Evolutionary conservation across 2,797 vertebrate species (phyloP).

Genomic region (Trematomus bernacchii): DNA sequence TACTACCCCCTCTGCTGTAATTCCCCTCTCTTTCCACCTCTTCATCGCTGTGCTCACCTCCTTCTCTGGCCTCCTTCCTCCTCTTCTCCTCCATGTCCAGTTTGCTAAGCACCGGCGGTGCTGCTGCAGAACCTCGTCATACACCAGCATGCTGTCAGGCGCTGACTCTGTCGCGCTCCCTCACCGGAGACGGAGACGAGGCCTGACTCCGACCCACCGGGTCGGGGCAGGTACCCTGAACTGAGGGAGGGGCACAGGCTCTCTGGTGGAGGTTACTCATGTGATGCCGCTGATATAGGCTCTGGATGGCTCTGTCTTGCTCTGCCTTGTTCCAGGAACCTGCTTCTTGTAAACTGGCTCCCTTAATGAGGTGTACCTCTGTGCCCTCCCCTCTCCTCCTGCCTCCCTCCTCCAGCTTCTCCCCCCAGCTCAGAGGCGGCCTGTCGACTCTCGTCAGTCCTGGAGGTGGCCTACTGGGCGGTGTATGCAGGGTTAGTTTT

Average conservation of each 20-base stretch:
- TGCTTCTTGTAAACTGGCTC: conserved; percentile 72
- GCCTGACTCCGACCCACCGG: conserved; percentile 61
- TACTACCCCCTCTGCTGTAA: neutral
- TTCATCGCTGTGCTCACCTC: conserved; percentile 78
- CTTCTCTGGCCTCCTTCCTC: conserved; percentile 81
- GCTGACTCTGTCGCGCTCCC: conserved; percentile 68
- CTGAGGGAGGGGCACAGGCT: conserved; percentile 59
- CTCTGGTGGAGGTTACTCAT: conserved; percentile 79
- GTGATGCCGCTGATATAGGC: conserved; percentile 76
- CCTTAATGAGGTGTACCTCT: conserved; percentile 82
- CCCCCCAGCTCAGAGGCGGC: conserved; percentile 59
- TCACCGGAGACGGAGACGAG: conserved; percentile 71
- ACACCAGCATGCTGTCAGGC: conserved; percentile 86
- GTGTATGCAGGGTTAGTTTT: conserved; percentile 78
- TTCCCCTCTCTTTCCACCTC: neutral
- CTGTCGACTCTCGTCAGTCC: conserved; percentile 79
- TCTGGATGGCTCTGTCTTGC: conserved; percentile 79
- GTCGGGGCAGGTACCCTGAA: conserved; percentile 66
- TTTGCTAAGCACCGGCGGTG: conserved; percentile 92
- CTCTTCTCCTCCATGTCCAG: conserved; percentile 92
- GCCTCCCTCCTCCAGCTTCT: conserved; percentile 67
- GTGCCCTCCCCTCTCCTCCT: conserved; percentile 82
- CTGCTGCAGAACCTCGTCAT: conserved; percentile 91
- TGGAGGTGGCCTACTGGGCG: conserved; percentile 64
- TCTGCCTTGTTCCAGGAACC: conserved; percentile 82